Evolutionary conservation across 92 coral and sea anemone genomes (phyloP).

Genomic region (Epizoanthus fatuus): DNA sequence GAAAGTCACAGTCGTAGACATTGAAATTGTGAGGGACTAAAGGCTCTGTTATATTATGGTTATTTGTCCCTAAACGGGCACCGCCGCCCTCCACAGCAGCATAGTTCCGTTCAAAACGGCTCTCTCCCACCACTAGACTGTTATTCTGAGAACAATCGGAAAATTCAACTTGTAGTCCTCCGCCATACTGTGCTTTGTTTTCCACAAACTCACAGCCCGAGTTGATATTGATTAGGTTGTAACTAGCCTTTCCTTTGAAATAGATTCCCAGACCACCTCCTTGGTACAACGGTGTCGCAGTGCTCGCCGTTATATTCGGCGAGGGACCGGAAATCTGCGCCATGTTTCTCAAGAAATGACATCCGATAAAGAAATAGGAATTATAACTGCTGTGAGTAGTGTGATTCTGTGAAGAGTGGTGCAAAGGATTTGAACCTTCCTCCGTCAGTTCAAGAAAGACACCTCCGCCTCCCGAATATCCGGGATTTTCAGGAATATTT

Average conservation of each 20-base stretch:
- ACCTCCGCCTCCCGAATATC: slow-evolving; percentile 17
- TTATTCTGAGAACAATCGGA: slow-evolving; percentile 1
- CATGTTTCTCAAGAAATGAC: background rate
- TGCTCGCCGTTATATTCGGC: background rate
- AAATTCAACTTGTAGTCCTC: slow-evolving; percentile 11
- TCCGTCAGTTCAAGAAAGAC: background rate
- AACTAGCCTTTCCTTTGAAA: slow-evolving; percentile 4
- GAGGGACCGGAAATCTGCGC: background rate
- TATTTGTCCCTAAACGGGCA: background rate
- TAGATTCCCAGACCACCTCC: slow-evolving; percentile 26
- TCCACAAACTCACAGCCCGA: slow-evolving; percentile 1
- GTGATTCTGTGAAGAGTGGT: background rate
- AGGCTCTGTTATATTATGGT: background rate
- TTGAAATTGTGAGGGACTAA: slow-evolving; percentile 47
- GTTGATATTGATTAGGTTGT: background rate
- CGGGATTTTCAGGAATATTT: background rate
- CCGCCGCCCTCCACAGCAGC: slow-evolving; percentile 28
- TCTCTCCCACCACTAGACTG: background rate
- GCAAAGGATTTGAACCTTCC: background rate
- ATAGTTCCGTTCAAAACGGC: slow-evolving; percentile 6
- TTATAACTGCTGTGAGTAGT: background rate
- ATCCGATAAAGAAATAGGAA: background rate
- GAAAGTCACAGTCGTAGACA: slow-evolving; percentile 59
- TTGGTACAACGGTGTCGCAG: background rate
- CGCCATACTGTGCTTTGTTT: slow-evolving; percentile 21